phyloP scores from a whole-genome alignment of 2,797 vertebrate species.

The Pangasius larnaudii region DNA sequence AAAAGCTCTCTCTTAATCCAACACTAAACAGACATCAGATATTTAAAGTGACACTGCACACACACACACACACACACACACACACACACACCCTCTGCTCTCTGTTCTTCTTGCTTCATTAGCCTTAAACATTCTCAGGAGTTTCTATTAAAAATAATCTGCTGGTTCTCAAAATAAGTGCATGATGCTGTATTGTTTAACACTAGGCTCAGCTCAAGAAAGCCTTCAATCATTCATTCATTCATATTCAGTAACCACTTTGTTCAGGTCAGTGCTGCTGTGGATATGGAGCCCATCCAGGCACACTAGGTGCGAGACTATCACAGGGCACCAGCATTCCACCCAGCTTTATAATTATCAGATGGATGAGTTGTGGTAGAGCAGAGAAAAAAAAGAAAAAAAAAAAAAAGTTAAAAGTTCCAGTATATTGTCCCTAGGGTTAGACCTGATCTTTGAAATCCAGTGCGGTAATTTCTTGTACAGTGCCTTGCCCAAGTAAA shows the following conservation, averaged over 20 bases:
- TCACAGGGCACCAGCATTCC: not conserved
- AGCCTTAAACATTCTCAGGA: not conserved
- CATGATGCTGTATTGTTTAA: not conserved
- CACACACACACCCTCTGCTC: not conserved
- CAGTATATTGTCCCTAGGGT: not conserved
- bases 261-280: not conserved
- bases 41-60: conserved; percentile 31
- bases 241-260: not conserved
- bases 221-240: not conserved
- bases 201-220: not conserved
- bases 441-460: not conserved
- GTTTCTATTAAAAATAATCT: not conserved
- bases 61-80: too few species aligned
- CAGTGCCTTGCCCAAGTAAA: not conserved
- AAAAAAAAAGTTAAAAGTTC: too few species aligned
- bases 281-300: not conserved
- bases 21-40: conserved; percentile 46
- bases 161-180: not conserved
- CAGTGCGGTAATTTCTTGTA: not conserved
- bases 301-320: not conserved
- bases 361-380: not conserved
- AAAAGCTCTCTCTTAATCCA: conserved; percentile 52
- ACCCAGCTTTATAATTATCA: not conserved
- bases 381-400: not conserved
- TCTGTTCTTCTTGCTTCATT: not conserved